A percentile compares a stretch with the other conserved stretches of the same genome.
Conservation (phyloP, 2,113 vertebrate species). For the Protobothrops flavoviridis region DNA sequence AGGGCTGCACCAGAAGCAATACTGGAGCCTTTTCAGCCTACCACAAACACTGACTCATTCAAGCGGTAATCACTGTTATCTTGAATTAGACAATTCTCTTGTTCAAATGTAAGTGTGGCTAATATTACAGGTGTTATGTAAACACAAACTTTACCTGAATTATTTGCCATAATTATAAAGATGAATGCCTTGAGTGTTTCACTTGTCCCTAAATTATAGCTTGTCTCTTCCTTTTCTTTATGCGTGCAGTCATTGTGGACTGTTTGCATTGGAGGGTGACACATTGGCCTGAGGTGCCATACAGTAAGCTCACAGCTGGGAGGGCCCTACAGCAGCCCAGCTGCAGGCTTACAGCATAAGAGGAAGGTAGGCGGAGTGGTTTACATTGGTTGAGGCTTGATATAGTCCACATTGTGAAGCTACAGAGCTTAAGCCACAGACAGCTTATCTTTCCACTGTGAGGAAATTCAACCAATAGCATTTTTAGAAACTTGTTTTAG, state of each 20-base stretch:
- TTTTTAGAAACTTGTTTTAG: neutral
- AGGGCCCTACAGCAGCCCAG: neutral
- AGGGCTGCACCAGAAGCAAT: neutral
- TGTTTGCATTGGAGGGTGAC: accelerated
- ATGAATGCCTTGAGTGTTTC: conserved; percentile 16
- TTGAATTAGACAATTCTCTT: neutral
- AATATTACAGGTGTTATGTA: conserved; percentile 42
- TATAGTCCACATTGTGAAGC: neutral
- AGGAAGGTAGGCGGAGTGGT: neutral
- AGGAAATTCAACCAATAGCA: neutral
- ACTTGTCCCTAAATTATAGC: conserved; percentile 51
- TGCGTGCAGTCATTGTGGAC: conserved; percentile 23
- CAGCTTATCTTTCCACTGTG: neutral
- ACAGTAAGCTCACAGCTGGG: neutral
- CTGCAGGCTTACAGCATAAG: too few relatives aligned
- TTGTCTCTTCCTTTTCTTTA: conserved; percentile 48
- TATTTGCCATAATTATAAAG: conserved; percentile 50
- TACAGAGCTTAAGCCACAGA: neutral
- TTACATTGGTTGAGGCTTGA: neutral
- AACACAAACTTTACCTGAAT: conserved; percentile 43
- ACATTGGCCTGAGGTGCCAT: neutral
- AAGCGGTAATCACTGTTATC: neutral
- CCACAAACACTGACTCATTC: neutral
- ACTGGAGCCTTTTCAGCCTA: neutral
- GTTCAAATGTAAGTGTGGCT: conserved; percentile 7